Conservation (phyloP, 1,140 invertebrate species). For the Aphelinus atriplicis region DNA sequence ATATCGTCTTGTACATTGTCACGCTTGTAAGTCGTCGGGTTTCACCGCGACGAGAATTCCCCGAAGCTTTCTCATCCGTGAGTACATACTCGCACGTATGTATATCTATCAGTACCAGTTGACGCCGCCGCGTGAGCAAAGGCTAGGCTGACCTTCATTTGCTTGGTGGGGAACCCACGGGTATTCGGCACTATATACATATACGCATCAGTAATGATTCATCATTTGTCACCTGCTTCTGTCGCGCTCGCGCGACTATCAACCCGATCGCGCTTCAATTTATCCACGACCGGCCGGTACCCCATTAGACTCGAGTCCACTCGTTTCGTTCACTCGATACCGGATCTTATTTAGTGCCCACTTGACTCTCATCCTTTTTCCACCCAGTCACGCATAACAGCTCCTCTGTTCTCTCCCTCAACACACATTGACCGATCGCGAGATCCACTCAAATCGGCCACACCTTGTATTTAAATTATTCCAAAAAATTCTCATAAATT, state of each 20-base stretch:
- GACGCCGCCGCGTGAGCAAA: no score
- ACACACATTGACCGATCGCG: slow-evolving; percentile 1
- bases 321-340: not conserved
- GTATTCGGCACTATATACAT: no score
- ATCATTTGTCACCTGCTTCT: slow-evolving; percentile 33
- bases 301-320: not conserved
- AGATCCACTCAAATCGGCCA: slow-evolving; percentile 8
- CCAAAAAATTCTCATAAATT: slow-evolving; percentile 38
- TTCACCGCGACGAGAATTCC: no score
- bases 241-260: slow-evolving; percentile 29
- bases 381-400: not conserved
- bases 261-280: no score
- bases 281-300: slow-evolving; percentile 9
- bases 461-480: slow-evolving; percentile 38
- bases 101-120: no score
- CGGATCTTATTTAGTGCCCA: slow-evolving; percentile 13
- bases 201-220: not conserved
- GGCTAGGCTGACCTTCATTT: no score
- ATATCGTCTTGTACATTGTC: not conserved
- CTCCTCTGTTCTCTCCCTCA: not conserved
- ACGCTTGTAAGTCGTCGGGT: no score
- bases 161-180: no score
- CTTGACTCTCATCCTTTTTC: not conserved
- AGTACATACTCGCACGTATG: no score
- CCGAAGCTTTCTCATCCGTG: no score